These are phyloP conservation scores for Chloebia gouldiae DNA, from an alignment of 2,113 vertebrate species.

Conservation along the genomic window DNA sequence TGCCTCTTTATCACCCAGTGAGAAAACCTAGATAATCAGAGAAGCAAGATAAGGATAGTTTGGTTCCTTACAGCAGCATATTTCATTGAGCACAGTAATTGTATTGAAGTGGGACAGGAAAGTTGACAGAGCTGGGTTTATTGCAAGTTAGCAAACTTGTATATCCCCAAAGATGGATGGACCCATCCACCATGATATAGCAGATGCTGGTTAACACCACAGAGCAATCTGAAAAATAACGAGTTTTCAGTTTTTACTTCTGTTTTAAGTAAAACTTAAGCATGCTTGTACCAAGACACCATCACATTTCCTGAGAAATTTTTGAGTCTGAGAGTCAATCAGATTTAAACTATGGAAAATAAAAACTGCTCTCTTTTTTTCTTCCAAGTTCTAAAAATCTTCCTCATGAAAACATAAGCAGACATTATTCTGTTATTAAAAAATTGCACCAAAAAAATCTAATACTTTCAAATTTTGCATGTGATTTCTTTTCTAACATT, in stretches of 20 bases:
- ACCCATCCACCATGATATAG: neutral
- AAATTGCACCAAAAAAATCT: neutral
- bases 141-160: neutral
- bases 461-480: neutral
- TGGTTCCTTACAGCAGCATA: neutral
- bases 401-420: neutral
- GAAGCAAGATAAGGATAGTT: neutral
- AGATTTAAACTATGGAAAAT: neutral
- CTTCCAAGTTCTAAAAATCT: neutral
- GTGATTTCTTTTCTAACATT: neutral
- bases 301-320: neutral
- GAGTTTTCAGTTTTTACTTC: neutral
- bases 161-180: neutral
- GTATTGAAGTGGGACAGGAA: neutral
- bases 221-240: neutral
- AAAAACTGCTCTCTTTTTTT: neutral
- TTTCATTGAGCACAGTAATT: neutral
- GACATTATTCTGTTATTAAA: neutral
- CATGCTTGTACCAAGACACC: neutral
- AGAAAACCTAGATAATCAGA: neutral
- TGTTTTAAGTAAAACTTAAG: neutral
- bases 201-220: neutral
- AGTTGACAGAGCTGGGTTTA: neutral
- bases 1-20: neutral
- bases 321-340: neutral